These are phyloP conservation scores for Ivindomyrus marchei DNA, from an alignment of 2,113 vertebrate genomes.

Conservation along the genomic window DNA sequence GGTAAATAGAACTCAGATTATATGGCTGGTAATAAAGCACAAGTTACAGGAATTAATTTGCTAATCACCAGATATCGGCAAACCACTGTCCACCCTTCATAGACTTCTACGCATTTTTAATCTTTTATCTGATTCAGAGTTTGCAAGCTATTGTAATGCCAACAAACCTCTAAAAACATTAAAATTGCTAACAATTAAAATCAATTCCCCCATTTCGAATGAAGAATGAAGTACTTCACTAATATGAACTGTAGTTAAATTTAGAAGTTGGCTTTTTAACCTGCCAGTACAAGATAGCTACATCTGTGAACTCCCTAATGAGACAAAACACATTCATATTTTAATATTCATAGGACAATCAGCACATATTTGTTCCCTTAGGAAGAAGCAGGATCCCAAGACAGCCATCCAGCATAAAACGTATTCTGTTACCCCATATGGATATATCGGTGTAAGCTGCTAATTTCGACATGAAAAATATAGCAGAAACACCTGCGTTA, in stretches of 20 bases:
- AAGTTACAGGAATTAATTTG: background rate
- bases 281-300: background rate
- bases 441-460: background rate
- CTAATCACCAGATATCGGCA: background rate
- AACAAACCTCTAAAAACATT: background rate
- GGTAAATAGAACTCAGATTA: background rate
- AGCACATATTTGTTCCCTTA: background rate
- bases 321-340: background rate
- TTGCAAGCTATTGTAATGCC: background rate
- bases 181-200: background rate
- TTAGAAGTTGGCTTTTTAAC: background rate
- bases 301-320: background rate
- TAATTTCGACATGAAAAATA: background rate
- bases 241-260: background rate
- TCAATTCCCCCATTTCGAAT: background rate
- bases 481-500: background rate
- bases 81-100: background rate
- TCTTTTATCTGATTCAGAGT: background rate
- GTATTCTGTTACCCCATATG: background rate
- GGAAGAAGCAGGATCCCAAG: background rate
- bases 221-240: background rate
- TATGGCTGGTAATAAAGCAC: background rate
- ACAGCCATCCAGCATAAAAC: background rate
- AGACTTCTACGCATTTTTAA: background rate
- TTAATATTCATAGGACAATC: background rate